phyloP scores from a whole-genome alignment of 2,797 vertebrate genomes.

The Sebastes reedi region DNA sequence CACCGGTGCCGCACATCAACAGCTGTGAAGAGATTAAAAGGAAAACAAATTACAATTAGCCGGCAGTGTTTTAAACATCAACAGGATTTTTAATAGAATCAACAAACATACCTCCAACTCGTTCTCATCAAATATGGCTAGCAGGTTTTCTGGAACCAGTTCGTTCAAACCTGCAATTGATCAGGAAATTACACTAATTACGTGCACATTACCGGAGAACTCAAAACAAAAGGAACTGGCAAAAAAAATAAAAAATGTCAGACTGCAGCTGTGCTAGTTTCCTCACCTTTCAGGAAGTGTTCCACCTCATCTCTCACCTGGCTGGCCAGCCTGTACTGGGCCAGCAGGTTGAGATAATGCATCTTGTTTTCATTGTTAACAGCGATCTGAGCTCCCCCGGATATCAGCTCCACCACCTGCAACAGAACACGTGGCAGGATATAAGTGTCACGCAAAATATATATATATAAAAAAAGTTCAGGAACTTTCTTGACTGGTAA shows the following conservation, averaged over 20 bases:
- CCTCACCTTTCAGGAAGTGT: conserved; percentile 96
- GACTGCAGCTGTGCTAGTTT: conserved; percentile 22
- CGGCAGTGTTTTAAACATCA: conserved; percentile 40
- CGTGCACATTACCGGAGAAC: conserved; percentile 6
- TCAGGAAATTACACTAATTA: conserved; percentile 42
- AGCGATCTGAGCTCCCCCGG: conserved; percentile 91
- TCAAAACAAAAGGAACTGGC: conserved; percentile 9
- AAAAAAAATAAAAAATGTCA: not conserved
- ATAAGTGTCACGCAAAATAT: not conserved
- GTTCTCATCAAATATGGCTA: conserved; percentile 99
- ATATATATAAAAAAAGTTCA: not conserved
- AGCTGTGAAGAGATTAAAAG: conserved; percentile 80
- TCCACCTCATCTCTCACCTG: conserved; percentile 98
- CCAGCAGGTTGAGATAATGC: conserved; percentile 96
- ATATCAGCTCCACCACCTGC: conserved; percentile 94
- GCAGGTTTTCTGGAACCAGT: conserved; percentile 96
- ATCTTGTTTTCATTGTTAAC: conserved; percentile 98
- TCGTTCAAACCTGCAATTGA: conserved; percentile 93
- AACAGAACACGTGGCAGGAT: not conserved
- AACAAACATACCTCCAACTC: conserved; percentile 91
- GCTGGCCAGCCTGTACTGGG: conserved; percentile 94
- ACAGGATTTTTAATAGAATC: conserved; percentile 23
- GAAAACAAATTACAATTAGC: not conserved
- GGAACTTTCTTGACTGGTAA: not conserved
- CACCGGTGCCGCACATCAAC: conserved; percentile 97